These are phyloP conservation scores for Cerceris rybyensis DNA, from an alignment of 2,888 invertebrate genomes.

Conservation along the genomic window DNA sequence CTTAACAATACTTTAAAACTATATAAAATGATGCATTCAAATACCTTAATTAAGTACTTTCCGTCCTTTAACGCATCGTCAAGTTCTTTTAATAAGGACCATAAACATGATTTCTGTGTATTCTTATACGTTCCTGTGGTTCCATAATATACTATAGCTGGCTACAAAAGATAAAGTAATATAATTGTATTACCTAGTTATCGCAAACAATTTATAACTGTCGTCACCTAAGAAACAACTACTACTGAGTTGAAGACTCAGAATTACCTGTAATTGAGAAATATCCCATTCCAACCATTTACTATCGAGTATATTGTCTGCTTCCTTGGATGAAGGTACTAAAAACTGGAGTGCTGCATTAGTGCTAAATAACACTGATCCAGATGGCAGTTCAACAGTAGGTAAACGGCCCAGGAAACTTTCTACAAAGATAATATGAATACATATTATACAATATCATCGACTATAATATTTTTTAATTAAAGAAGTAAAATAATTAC, in stretches of 20 bases:
- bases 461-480: neutral
- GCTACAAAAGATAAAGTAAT: constrained; percentile 77
- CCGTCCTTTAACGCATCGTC: constrained; percentile 83
- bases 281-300: constrained; percentile 82
- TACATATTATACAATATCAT: neutral
- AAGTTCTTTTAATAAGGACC: constrained; percentile 84
- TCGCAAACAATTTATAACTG: no score
- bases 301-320: constrained; percentile 68
- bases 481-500: neutral
- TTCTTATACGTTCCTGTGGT: constrained; percentile 83
- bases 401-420: constrained; percentile 85
- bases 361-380: constrained; percentile 87
- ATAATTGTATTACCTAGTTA: neutral
- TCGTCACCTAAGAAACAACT: neutral
- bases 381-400: constrained; percentile 85
- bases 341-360: constrained; percentile 88
- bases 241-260: neutral
- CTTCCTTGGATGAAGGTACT: constrained; percentile 82
- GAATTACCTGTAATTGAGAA: constrained; percentile 79
- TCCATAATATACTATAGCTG: constrained; percentile 83
- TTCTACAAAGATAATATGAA: constrained; percentile 77
- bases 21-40: constrained; percentile 1
- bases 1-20: neutral
- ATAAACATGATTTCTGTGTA: constrained; percentile 84
- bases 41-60: constrained; percentile 84